Conservation (phyloP, 2,113 vertebrate species). For the Tympanuchus pallidicinctus region DNA sequence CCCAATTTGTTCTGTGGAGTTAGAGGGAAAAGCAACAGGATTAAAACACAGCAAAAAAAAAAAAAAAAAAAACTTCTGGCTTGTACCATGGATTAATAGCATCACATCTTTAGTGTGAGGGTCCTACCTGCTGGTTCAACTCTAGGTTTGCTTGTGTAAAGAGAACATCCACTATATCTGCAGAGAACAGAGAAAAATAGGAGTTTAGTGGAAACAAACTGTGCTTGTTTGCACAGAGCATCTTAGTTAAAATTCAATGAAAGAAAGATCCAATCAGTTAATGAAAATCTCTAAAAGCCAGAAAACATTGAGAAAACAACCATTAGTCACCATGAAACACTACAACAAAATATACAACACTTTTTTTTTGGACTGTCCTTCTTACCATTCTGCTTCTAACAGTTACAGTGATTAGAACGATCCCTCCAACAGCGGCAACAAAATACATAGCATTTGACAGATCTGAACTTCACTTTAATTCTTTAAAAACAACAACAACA, state of each 20-base stretch:
- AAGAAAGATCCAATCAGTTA: not conserved
- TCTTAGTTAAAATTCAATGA: not conserved
- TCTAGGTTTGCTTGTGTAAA: slow-evolving; percentile 90
- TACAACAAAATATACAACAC: not conserved
- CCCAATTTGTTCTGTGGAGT: slow-evolving; percentile 94
- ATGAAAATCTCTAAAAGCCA: not conserved
- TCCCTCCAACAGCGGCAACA: not conserved
- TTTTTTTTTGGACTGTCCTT: not conserved
- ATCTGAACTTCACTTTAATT: not conserved
- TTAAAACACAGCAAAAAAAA: slow-evolving; percentile 35
- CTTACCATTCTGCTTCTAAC: not conserved
- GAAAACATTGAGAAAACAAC: not conserved
- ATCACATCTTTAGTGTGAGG: not conserved
- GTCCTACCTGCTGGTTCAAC: slow-evolving; percentile 93
- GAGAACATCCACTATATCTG: slow-evolving; percentile 95
- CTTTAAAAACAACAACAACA: not conserved
- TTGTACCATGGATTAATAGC: slow-evolving; percentile 7
- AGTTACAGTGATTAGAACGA: not conserved
- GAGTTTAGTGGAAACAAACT: not conserved
- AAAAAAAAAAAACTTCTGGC: not conserved
- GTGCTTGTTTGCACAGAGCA: not conserved
- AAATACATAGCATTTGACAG: not conserved
- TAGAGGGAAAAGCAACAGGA: slow-evolving; percentile 58
- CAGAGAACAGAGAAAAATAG: slow-evolving; percentile 2
- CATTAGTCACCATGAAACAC: not conserved